Evolutionary conservation across 2,888 invertebrate species (phyloP), one percentile per base, ranked within the genome.

Genomic region (Mesorhabditis spiculigera): DNA sequence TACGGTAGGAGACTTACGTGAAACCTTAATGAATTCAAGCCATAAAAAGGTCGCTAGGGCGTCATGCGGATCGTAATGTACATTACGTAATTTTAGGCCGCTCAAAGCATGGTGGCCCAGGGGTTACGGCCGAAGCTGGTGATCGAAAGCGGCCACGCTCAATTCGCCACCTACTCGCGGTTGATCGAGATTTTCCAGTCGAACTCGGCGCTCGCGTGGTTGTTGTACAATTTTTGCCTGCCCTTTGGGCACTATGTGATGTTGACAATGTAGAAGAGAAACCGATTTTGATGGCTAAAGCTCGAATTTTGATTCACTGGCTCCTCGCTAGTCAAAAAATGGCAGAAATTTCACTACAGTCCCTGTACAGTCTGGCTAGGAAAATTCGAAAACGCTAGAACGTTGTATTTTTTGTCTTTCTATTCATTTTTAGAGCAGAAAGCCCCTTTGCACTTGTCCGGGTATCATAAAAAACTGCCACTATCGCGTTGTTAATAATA

Each of bases 171-270:
- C n/a, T 50, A 50, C n/a, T 50, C 58, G 8, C 58, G 58, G 8
- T 3, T 50, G 58, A 50, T 50, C n/a, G 58, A 50, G n/a, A 50
- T 50, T n/a, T 50, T 50, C 58, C 58, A 50, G n/a, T 50, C 58
- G 10, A 50, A 50, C n/a, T n/a, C 58, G n/a, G n/a, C n/a, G 10
- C n/a, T n/a, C n/a, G 8, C 58, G n/a, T 50, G 8, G 58, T 13
- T 50, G 8, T n/a, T 50, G 10, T 50, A 50, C n/a, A 50, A 50
- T 50, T 50, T 50, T n/a, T n/a, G 8, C 10, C 58, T 50, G n/a
- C 58, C 58, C n/a, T 50, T 50, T 50, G 58, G 58, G 8, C 58
- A 50, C n/a, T 50, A 50, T 50, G 58, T 50, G 10, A 50, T 50
- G 58, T 50, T 50, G 58, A 50, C 58, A 50, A 50, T 50, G 58